Conservation (phyloP, 2,888 invertebrate species). For the Erebia aethiops region DNA sequence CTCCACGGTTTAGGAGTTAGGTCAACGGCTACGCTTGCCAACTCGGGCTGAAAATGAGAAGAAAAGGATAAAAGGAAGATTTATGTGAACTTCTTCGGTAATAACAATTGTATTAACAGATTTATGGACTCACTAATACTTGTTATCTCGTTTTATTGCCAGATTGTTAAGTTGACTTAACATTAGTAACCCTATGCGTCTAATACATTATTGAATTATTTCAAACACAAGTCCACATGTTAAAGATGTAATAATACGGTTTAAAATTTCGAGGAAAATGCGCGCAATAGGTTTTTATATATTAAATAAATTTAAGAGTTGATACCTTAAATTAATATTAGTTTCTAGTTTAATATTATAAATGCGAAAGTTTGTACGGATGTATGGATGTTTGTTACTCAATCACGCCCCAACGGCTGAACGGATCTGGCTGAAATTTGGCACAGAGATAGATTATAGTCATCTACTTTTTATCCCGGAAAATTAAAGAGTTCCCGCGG, state of each 20-base stretch:
- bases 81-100: not conserved
- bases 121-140: conserved; percentile 5
- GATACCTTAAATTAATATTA: too few relatives aligned
- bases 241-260: not conserved
- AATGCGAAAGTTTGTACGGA: too few relatives aligned
- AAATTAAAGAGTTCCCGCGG: too few relatives aligned
- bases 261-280: not conserved
- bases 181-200: not conserved
- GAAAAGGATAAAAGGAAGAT: not conserved
- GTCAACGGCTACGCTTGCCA: conserved; percentile 16
- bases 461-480: too few relatives aligned
- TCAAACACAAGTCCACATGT: too few relatives aligned
- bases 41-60: not conserved
- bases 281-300: not conserved
- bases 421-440: too few relatives aligned
- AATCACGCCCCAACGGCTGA: too few relatives aligned
- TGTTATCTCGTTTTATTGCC: conserved; percentile 1
- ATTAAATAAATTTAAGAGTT: too few relatives aligned
- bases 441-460: too few relatives aligned
- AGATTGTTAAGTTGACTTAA: not conserved
- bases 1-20: conserved; percentile 27
- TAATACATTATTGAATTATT: not conserved
- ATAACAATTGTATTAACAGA: not conserved
- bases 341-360: too few relatives aligned
- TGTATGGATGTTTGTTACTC: too few relatives aligned